Conservation (phyloP, 2,888 invertebrate genomes). For the Acronicta leporina region DNA sequence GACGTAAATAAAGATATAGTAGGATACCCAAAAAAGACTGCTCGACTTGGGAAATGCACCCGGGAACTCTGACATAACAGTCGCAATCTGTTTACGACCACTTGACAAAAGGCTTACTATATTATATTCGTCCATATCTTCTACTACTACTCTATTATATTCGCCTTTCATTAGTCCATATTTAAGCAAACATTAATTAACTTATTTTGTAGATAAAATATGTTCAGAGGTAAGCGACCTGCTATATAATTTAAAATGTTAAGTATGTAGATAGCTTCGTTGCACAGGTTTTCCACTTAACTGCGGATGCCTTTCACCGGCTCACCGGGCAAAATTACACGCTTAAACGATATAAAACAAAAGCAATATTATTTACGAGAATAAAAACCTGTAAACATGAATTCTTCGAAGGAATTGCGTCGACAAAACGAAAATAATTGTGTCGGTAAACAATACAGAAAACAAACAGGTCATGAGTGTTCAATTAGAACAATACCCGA, state of each 20-base stretch:
- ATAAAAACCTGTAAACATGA: slow-evolving; percentile 22
- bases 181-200: neutral
- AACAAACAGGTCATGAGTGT: slow-evolving; percentile 41
- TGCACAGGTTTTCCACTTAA: slow-evolving; percentile 26
- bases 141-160: too few relatives aligned
- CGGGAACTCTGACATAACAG: too few relatives aligned
- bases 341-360: slow-evolving; percentile 27
- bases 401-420: slow-evolving; percentile 27
- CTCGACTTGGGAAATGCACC: too few relatives aligned
- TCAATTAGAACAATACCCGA: slow-evolving; percentile 53
- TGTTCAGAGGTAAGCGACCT: neutral
- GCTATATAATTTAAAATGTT: neutral
- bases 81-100: too few relatives aligned
- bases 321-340: slow-evolving; percentile 7
- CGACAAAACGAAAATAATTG: slow-evolving; percentile 12
- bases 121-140: neutral
- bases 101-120: too few relatives aligned
- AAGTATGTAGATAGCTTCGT: neutral
- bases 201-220: neutral
- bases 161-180: neutral
- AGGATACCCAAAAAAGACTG: too few relatives aligned
- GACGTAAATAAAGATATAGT: too few relatives aligned
- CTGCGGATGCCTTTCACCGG: slow-evolving; percentile 16
- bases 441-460: slow-evolving; percentile 35
- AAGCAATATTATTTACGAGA: slow-evolving; percentile 14